These are phyloP conservation scores for Pseudomugil gertrudae DNA, from an alignment of 2,797 vertebrate species.

Conservation along the genomic window DNA sequence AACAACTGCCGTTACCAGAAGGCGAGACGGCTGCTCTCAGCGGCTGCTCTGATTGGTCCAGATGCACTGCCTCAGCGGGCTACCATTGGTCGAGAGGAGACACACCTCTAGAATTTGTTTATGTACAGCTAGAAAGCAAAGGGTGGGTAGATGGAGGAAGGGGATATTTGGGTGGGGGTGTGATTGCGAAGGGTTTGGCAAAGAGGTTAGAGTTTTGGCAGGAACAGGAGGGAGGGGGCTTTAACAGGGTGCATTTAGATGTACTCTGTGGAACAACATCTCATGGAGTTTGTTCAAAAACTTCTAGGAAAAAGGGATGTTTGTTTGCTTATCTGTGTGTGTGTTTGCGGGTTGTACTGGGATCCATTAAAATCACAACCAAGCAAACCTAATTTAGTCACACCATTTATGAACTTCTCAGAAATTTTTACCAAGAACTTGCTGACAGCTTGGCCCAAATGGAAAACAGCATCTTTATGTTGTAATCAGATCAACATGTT, in stretches of 20 bases:
- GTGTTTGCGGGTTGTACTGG: slow-evolving; percentile 28
- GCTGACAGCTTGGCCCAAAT: slow-evolving; percentile 25
- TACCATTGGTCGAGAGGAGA: slow-evolving; percentile 80
- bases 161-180: slow-evolving; percentile 39
- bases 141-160: slow-evolving; percentile 22
- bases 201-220: slow-evolving; percentile 36
- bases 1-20: slow-evolving; percentile 78
- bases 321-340: slow-evolving; percentile 69
- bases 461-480: slow-evolving; percentile 51
- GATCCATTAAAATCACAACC: slow-evolving; percentile 51
- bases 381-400: slow-evolving; percentile 57
- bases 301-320: slow-evolving; percentile 83
- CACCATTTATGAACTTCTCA: slow-evolving; percentile 45
- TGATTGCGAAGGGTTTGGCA: slow-evolving; percentile 29
- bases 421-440: slow-evolving; percentile 31
- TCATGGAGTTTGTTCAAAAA: slow-evolving; percentile 70
- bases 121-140: slow-evolving; percentile 60
- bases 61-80: slow-evolving; percentile 36
- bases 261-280: slow-evolving; percentile 57
- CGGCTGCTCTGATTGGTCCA: slow-evolving; percentile 70
- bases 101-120: slow-evolving; percentile 91
- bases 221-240: slow-evolving; percentile 43
- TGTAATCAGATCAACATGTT: slow-evolving; percentile 46
- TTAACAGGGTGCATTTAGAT: slow-evolving; percentile 22
- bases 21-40: slow-evolving; percentile 52